These are phyloP conservation scores for Cerceris ruficornis DNA, from an alignment of 2,888 invertebrate species.

Conservation along the genomic window DNA sequence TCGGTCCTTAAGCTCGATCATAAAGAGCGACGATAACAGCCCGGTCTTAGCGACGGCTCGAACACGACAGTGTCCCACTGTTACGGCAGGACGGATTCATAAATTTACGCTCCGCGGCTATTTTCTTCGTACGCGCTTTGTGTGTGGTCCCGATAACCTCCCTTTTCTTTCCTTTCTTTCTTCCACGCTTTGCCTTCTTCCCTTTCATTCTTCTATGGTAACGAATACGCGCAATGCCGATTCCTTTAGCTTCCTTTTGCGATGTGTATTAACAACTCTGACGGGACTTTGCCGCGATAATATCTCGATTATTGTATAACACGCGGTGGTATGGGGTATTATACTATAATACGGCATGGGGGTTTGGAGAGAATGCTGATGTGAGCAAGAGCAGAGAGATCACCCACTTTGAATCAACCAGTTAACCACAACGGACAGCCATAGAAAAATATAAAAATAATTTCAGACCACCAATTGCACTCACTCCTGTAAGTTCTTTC, in stretches of 20 bases:
- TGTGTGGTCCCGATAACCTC: constrained; percentile 66
- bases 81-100: constrained; percentile 64
- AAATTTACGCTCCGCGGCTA: constrained; percentile 64
- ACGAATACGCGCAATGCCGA: constrained; percentile 31
- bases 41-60: constrained; percentile 45
- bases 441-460: too few species aligned
- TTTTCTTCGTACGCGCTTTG: constrained; percentile 54
- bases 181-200: background rate
- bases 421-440: too few species aligned
- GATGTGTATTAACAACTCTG: constrained; percentile 45
- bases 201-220: too few species aligned
- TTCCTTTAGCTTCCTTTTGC: constrained; percentile 3
- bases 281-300: constrained; percentile 28
- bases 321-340: constrained; percentile 8
- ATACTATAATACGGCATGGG: background rate
- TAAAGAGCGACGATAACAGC: constrained; percentile 69
- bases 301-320: constrained; percentile 51
- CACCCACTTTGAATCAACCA: too few species aligned
- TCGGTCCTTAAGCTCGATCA: constrained; percentile 70
- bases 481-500: too few species aligned
- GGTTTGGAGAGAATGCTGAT: background rate
- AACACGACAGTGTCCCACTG: constrained; percentile 59
- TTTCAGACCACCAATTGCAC: too few species aligned
- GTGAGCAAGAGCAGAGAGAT: too few species aligned
- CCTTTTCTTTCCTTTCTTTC: constrained; percentile 2